Conservation (phyloP, 2,888 invertebrate genomes). For the Pasiphila rectangulata region DNA sequence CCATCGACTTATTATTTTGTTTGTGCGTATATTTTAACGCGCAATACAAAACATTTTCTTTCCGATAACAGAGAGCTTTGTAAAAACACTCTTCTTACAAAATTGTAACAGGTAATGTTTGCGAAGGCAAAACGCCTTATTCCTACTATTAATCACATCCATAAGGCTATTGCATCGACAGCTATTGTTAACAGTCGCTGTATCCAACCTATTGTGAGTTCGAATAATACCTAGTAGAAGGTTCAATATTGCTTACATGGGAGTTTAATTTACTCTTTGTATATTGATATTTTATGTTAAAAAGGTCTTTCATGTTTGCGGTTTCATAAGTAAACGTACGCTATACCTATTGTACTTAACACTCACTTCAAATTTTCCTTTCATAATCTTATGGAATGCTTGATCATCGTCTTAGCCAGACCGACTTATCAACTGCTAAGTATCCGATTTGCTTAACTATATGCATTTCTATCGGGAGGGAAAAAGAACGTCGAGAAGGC, state of each 20-base stretch:
- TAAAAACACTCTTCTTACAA: not conserved
- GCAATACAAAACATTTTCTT: not conserved
- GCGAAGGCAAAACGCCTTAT: slow-evolving; percentile 25
- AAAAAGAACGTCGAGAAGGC: too few species aligned
- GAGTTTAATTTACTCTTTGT: slow-evolving; percentile 1
- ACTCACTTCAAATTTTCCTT: not conserved
- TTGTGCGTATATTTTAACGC: too few species aligned
- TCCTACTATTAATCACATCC: slow-evolving; percentile 31
- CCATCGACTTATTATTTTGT: too few species aligned
- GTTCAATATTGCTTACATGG: not conserved
- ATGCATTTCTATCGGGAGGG: too few species aligned
- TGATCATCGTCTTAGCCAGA: too few species aligned
- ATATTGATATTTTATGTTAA: not conserved
- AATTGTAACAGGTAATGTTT: not conserved
- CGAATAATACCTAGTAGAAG: not conserved
- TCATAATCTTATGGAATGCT: not conserved
- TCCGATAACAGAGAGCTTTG: not conserved
- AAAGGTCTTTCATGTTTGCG: not conserved
- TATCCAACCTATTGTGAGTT: slow-evolving; percentile 28
- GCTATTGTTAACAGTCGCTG: slow-evolving; percentile 28
- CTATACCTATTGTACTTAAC: not conserved
- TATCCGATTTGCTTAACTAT: too few species aligned
- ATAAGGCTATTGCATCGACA: slow-evolving; percentile 22
- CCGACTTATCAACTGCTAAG: too few species aligned
- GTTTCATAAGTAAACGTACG: too few species aligned